phyloP scores from a whole-genome alignment of 2,113 vertebrate species.

The Pavo muticus region DNA sequence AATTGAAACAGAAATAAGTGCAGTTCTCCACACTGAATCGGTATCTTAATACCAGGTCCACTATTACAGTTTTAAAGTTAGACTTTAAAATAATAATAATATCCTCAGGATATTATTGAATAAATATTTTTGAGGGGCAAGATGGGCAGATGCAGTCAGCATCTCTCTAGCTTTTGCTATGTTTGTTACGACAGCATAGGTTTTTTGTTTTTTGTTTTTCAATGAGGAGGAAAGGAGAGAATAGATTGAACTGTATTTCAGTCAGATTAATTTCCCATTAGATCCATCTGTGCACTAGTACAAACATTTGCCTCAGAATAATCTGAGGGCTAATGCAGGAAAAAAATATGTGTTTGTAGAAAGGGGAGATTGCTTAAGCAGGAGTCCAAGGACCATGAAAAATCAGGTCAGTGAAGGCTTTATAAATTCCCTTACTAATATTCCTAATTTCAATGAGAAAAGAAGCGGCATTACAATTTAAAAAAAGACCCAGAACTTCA shows the following conservation, averaged over 20 bases:
- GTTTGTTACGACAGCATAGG: background rate
- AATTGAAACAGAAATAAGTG: background rate
- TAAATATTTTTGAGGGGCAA: background rate
- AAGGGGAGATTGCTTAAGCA: background rate
- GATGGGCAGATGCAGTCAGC: rapidly evolving
- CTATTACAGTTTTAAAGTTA: background rate
- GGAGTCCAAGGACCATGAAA: background rate
- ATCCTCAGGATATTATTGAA: background rate
- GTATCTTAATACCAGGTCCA: background rate
- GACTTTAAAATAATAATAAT: background rate
- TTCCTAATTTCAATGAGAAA: background rate
- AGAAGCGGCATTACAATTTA: background rate
- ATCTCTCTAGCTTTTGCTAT: background rate
- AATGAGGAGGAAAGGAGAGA: background rate
- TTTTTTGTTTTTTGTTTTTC: background rate
- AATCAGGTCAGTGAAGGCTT: background rate
- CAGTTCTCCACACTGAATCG: background rate
- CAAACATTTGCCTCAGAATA: background rate
- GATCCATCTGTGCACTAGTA: background rate
- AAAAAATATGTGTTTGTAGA: background rate
- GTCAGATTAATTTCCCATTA: background rate
- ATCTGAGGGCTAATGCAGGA: background rate
- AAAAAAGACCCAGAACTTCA: background rate
- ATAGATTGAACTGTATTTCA: background rate
- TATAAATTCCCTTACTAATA: background rate